Evolutionary conservation across 2,113 vertebrate genomes (phyloP).

Genomic region (Numida meleagris): DNA sequence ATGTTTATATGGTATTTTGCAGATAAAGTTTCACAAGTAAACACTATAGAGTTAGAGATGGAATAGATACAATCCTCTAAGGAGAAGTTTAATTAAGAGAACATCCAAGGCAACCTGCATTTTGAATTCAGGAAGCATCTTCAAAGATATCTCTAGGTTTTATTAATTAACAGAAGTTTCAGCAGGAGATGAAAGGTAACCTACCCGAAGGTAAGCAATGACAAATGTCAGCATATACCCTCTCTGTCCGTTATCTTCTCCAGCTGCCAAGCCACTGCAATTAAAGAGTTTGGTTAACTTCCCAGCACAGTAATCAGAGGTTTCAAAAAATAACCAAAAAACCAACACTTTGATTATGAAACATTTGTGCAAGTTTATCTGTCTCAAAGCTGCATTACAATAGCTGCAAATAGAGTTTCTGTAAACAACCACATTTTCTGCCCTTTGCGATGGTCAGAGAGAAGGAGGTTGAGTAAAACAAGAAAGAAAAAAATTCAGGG

Average conservation of each 20-base stretch:
- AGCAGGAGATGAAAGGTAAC: constrained; percentile 69
- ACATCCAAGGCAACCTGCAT: neutral
- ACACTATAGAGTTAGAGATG: neutral
- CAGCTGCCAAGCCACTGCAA: constrained; percentile 95
- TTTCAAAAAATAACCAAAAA: neutral
- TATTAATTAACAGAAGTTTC: neutral
- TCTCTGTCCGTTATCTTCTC: constrained; percentile 99
- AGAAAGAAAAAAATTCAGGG: neutral
- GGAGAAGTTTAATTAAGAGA: neutral
- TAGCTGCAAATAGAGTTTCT: neutral
- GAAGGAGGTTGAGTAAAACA: neutral
- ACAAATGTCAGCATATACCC: constrained; percentile 99
- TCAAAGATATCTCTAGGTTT: neutral
- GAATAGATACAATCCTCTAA: neutral
- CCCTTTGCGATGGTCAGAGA: neutral
- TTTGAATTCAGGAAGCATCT: neutral
- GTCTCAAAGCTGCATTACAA: neutral
- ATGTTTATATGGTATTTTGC: neutral
- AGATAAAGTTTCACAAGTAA: neutral
- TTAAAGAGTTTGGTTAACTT: constrained; percentile 80
- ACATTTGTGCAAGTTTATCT: neutral
- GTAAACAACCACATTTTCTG: too few relatives aligned
- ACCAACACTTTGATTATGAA: neutral
- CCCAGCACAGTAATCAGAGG: neutral
- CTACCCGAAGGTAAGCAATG: constrained; percentile 97